Percentiles rank a stretch among this genome's conserved stretches.
Evolutionary conservation across 2,888 invertebrate species (phyloP).

Genomic region (Kryphioiulus occultus): DNA sequence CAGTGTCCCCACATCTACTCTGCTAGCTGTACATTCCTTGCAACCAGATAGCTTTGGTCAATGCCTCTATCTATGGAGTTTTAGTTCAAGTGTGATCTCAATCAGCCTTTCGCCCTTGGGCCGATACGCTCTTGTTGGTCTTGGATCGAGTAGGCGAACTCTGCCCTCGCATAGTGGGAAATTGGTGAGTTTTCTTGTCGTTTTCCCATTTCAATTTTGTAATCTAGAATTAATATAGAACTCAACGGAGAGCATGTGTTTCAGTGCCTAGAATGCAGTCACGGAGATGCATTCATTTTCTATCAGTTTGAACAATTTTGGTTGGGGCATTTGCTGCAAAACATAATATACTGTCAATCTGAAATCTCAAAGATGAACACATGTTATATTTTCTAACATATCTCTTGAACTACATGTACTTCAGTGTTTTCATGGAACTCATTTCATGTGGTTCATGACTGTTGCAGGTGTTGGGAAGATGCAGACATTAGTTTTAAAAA

Average conservation of each 20-base stretch:
- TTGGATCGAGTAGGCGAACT: slow-evolving; percentile 73
- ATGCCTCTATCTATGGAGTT: slow-evolving; percentile 77
- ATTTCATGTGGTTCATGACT: background rate
- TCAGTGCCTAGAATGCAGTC: background rate
- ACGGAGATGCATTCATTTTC: background rate
- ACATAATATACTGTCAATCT: background rate
- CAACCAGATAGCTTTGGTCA: slow-evolving; percentile 77
- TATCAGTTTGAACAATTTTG: background rate
- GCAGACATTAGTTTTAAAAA: background rate
- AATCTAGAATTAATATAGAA: background rate
- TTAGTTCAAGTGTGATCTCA: slow-evolving; percentile 82
- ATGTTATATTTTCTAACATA: background rate
- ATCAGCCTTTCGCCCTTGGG: slow-evolving; percentile 84
- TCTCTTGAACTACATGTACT: no score
- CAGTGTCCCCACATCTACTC: slow-evolving; percentile 74
- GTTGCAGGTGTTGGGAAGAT: background rate
- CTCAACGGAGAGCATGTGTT: no score
- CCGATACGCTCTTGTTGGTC: slow-evolving; percentile 79
- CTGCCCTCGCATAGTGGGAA: slow-evolving; percentile 65
- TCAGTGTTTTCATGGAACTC: background rate
- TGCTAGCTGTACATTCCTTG: slow-evolving; percentile 81
- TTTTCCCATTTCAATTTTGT: background rate
- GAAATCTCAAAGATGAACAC: no score
- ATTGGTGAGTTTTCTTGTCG: slow-evolving; percentile 61
- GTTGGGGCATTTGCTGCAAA: background rate